These are phyloP conservation scores for Macroteleia sp. DNA, from an alignment of 2,888 invertebrate species.

Conservation along the genomic window DNA sequence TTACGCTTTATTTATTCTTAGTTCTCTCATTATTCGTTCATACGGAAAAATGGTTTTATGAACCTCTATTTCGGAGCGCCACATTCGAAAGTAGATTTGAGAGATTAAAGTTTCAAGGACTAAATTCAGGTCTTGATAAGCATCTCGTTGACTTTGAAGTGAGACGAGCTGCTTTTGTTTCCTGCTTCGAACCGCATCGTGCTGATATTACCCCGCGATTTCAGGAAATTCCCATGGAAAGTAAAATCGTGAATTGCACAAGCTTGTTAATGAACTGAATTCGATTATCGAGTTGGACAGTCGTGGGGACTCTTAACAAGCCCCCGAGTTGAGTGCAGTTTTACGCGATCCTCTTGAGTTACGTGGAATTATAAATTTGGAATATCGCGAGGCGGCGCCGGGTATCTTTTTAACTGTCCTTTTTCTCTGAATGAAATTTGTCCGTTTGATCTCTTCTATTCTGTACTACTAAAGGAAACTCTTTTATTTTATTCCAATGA, in stretches of 20 bases:
- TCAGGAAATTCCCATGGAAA: conserved; percentile 28
- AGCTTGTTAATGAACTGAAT: conserved; percentile 44
- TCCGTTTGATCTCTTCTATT: conserved; percentile 40
- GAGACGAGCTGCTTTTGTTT: conserved; percentile 50
- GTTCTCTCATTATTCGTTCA: conserved; percentile 37
- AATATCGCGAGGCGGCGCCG: too few relatives aligned
- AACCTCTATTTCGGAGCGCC: conserved; percentile 18
- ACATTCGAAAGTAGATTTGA: conserved; percentile 50
- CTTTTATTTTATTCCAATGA: too few relatives aligned
- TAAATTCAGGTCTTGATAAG: conserved; percentile 55
- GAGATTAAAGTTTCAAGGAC: conserved; percentile 59
- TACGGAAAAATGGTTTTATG: conserved; percentile 40
- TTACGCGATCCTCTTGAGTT: too few relatives aligned
- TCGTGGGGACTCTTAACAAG: conserved; percentile 23
- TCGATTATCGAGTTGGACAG: conserved; percentile 39
- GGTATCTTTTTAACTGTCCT: too few relatives aligned
- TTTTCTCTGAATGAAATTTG: conserved; percentile 14
- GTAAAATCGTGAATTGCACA: conserved; percentile 21
- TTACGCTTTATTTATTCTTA: conserved; percentile 38
- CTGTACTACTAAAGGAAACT: conserved; percentile 19
- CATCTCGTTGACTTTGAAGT: conserved; percentile 56
- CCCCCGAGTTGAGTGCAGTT: too few relatives aligned
- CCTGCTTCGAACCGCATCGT: conserved; percentile 15
- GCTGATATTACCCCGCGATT: conserved; percentile 25
- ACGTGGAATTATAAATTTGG: conserved; percentile 39